These are phyloP conservation scores for Tragelaphus scriptus DNA, from an alignment of 2,113 vertebrate genomes.

Conservation along the genomic window DNA sequence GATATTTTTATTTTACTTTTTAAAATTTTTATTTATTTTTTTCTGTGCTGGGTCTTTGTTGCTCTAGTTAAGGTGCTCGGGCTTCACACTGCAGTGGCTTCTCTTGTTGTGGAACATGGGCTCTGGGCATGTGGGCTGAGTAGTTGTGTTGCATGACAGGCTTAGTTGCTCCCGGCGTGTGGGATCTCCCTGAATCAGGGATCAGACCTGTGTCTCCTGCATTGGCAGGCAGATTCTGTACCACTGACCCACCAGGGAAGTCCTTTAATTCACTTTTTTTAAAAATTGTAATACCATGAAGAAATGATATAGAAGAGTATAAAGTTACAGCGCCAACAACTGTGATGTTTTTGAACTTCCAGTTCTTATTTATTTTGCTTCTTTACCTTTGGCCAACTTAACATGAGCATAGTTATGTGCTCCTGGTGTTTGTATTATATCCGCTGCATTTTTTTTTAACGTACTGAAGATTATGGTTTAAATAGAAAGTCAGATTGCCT, in stretches of 20 bases:
- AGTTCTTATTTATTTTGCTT: not conserved
- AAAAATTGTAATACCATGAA: not conserved
- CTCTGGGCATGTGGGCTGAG: not conserved
- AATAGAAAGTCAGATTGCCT: slow-evolving; percentile 43
- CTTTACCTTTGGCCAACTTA: not conserved
- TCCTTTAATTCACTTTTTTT: not conserved
- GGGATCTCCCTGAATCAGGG: not conserved
- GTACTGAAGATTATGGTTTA: slow-evolving; percentile 30
- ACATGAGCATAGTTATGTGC: not conserved
- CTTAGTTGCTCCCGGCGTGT: not conserved
- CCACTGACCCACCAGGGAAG: not conserved
- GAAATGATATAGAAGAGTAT: not conserved
- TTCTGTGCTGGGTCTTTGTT: not conserved
- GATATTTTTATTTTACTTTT: not conserved
- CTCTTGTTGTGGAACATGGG: not conserved
- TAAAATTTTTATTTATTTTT: not conserved
- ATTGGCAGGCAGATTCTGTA: not conserved
- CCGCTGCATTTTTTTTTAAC: not conserved
- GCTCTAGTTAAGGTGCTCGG: not conserved
- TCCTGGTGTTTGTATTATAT: not conserved
- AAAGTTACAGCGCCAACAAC: not conserved
- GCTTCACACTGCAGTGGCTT: not conserved
- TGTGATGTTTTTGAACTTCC: not conserved
- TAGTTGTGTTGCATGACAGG: not conserved
- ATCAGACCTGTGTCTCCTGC: not conserved